Conservation (phyloP, 2,888 invertebrate genomes). For the Caenorhabditis doughertyi region DNA sequence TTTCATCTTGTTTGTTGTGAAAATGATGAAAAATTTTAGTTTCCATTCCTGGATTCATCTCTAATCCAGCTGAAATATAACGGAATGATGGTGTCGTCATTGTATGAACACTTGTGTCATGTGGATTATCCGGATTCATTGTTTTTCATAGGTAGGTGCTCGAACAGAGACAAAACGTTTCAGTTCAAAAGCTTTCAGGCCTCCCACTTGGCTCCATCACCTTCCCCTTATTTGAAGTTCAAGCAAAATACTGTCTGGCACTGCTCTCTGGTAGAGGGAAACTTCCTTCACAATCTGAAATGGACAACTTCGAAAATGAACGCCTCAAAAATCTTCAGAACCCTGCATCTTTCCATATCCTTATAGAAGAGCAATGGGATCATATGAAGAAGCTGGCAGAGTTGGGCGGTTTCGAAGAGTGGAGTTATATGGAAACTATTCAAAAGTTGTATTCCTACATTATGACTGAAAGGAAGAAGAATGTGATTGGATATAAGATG, state of each 20-base stretch:
- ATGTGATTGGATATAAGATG: constrained; percentile 65
- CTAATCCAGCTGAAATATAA: constrained; percentile 60
- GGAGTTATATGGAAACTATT: constrained; percentile 62
- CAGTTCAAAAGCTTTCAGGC: constrained; percentile 50
- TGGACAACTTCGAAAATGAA: constrained; percentile 25
- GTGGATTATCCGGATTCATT: constrained; percentile 90
- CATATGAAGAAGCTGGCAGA: constrained; percentile 69
- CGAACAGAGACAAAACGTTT: too few species aligned
- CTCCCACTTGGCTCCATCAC: constrained; percentile 71
- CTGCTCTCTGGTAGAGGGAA: constrained; percentile 56
- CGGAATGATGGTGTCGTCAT: constrained; percentile 82
- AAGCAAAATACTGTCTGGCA: constrained; percentile 70
- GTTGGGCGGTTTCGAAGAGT: constrained; percentile 63
- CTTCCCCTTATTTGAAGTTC: constrained; percentile 75
- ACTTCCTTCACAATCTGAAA: constrained; percentile 26
- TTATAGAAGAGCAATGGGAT: constrained; percentile 73
- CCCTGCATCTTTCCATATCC: constrained; percentile 61
- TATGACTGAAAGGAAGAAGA: constrained; percentile 47
- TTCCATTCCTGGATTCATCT: constrained; percentile 82
- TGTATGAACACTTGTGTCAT: constrained; percentile 88
- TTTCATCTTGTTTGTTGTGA: neutral
- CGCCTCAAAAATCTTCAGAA: constrained; percentile 39
- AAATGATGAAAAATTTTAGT: constrained; percentile 61
- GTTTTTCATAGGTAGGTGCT: constrained; percentile 86
- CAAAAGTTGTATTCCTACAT: constrained; percentile 62